Evolutionary conservation across 2,888 invertebrate species (phyloP).

Genomic region (Hybos culiciformis): DNA sequence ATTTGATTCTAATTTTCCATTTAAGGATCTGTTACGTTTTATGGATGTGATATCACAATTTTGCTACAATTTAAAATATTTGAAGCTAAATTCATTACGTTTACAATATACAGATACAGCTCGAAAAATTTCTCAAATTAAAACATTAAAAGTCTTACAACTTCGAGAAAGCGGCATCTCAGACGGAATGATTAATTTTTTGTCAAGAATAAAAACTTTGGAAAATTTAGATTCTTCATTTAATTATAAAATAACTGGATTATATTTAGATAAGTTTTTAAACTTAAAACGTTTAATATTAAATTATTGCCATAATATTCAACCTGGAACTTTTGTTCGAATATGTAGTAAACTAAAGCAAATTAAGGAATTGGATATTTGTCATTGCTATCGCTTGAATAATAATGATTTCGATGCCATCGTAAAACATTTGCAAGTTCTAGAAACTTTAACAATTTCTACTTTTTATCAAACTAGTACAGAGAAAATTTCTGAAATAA

Average conservation of each 20-base stretch:
- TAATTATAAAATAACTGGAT: slow-evolving; percentile 11
- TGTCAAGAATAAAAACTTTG: slow-evolving; percentile 4
- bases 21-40: slow-evolving; percentile 5
- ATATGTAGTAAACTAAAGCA: slow-evolving; percentile 6
- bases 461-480: slow-evolving; percentile 4
- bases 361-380: slow-evolving; percentile 11
- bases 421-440: slow-evolving; percentile 4
- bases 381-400: slow-evolving; percentile 10
- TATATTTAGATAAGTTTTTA: slow-evolving; percentile 8
- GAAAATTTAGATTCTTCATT: slow-evolving; percentile 9
- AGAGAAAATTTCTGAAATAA: slow-evolving; percentile 1
- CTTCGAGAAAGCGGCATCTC: slow-evolving; percentile 8
- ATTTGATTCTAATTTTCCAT: not conserved
- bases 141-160: slow-evolving; percentile 4
- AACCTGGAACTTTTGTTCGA: slow-evolving; percentile 9
- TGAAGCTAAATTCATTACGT: slow-evolving; percentile 6
- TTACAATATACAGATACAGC: not conserved
- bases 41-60: slow-evolving; percentile 10
- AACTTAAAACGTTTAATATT: slow-evolving; percentile 10
- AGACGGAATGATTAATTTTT: slow-evolving; percentile 2
- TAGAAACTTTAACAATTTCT: slow-evolving; percentile 9
- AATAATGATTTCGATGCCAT: slow-evolving; percentile 1
- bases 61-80: slow-evolving; percentile 9
- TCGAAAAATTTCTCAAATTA: slow-evolving; percentile 4
- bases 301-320: slow-evolving; percentile 10